phyloP scores from a whole-genome alignment of 2,797 vertebrate genomes.

The Amazonetta brasiliensis region DNA sequence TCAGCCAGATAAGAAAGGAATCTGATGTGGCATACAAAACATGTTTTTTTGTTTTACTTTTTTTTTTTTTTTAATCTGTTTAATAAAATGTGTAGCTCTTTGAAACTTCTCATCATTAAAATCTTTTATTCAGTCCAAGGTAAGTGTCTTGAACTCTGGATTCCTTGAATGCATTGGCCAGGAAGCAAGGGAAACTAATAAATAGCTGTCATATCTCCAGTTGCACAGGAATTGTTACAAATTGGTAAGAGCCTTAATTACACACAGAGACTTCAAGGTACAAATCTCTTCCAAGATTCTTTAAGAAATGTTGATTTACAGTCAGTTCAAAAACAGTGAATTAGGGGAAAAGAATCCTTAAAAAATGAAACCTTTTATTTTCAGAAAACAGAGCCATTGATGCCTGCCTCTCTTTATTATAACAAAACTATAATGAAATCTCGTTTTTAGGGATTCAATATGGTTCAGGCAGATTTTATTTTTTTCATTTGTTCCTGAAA shows the following conservation, averaged over 20 bases:
- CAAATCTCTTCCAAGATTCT: neutral
- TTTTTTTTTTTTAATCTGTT: neutral
- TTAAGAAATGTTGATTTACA: neutral
- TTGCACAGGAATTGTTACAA: neutral
- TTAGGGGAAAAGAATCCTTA: neutral
- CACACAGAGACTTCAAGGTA: neutral
- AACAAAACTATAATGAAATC: neutral
- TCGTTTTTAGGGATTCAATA: neutral
- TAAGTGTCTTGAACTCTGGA: neutral
- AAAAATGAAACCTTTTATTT: fast-evolving
- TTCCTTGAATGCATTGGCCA: neutral
- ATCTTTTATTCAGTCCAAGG: neutral
- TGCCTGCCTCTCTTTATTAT: neutral
- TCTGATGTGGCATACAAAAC: neutral
- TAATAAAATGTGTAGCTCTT: neutral
- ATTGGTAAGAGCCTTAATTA: neutral
- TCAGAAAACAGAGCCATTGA: neutral
- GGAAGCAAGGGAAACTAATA: neutral
- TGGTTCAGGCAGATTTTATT: neutral
- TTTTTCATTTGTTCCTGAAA: neutral
- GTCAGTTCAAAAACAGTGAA: neutral
- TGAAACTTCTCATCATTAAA: neutral
- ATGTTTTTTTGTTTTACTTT: neutral
- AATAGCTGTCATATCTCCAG: neutral
- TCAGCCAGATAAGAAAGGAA: neutral